Conservation (phyloP, 1,140 invertebrate species). For the Pogonus chalceus region DNA sequence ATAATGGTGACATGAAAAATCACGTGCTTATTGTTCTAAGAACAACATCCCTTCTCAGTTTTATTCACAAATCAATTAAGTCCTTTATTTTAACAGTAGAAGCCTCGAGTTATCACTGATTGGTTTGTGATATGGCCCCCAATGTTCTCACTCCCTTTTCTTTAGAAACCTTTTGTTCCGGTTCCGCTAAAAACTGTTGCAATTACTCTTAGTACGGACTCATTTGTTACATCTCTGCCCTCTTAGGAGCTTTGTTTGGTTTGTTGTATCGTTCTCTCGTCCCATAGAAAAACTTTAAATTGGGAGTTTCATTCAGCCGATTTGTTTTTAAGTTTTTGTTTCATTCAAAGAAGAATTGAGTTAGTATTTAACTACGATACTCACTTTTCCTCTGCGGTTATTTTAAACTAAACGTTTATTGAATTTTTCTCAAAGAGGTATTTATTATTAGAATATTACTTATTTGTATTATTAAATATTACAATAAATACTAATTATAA, state of each 20-base stretch:
- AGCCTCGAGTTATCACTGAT: constrained; percentile 1
- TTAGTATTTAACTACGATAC: background rate
- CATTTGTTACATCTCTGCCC: background rate
- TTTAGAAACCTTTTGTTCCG: background rate
- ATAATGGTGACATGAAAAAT: too few relatives aligned
- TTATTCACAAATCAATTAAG: too few relatives aligned
- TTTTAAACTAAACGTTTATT: too few relatives aligned
- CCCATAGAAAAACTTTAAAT: background rate
- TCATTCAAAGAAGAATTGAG: constrained; percentile 1
- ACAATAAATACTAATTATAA: too few relatives aligned
- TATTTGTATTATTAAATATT: too few relatives aligned
- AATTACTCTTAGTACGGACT: background rate
- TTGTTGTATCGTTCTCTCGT: too few relatives aligned
- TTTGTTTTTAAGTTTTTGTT: constrained; percentile 7
- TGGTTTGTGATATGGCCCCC: background rate
- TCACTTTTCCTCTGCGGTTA: background rate
- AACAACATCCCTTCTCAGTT: too few relatives aligned
- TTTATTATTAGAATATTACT: too few relatives aligned
- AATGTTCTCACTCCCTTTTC: background rate
- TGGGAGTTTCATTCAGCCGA: background rate
- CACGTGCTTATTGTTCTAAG: too few relatives aligned
- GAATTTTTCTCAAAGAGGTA: too few relatives aligned
- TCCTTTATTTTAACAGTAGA: constrained; percentile 1
- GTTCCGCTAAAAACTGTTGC: constrained; percentile 5
- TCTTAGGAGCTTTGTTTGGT: background rate